Conservation (phyloP, 2,113 vertebrate species). For the Ctenomys sociabilis region DNA sequence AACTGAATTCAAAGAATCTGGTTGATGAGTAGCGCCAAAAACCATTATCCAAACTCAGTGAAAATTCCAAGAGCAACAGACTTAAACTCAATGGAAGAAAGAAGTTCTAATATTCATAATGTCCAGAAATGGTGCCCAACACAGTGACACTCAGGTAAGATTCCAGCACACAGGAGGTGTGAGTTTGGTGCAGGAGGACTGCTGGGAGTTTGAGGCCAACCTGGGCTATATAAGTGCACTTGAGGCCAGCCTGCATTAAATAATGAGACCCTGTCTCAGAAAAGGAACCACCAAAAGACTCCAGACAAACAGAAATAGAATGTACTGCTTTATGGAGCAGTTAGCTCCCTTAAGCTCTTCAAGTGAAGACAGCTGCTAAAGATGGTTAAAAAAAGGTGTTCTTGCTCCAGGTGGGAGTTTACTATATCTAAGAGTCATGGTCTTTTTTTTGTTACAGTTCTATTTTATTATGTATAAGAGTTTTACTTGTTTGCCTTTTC, state of each 20-base stretch:
- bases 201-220: background rate
- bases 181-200: background rate
- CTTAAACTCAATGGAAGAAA: conserved; percentile 28
- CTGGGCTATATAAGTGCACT: background rate
- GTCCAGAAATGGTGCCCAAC: conserved; percentile 1
- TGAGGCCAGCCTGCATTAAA: background rate
- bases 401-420: background rate
- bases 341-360: background rate
- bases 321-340: conserved; percentile 7
- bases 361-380: conserved; percentile 34
- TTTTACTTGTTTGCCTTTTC: background rate
- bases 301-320: background rate
- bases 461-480: background rate
- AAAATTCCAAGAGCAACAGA: conserved; percentile 28
- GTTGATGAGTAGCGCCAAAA: conserved; percentile 19
- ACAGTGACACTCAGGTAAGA: background rate
- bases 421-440: background rate
- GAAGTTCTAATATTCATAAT: conserved; percentile 11
- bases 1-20: conserved; percentile 29
- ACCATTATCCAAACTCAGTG: background rate
- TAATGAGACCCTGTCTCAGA: background rate
- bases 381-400: conserved; percentile 10
- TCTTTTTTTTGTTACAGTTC: conserved; percentile 3
- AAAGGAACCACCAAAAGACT: background rate
- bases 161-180: background rate